Evolutionary conservation across 2,888 invertebrate genomes (phyloP).

Genomic region (Melinaea marsaeus): DNA sequence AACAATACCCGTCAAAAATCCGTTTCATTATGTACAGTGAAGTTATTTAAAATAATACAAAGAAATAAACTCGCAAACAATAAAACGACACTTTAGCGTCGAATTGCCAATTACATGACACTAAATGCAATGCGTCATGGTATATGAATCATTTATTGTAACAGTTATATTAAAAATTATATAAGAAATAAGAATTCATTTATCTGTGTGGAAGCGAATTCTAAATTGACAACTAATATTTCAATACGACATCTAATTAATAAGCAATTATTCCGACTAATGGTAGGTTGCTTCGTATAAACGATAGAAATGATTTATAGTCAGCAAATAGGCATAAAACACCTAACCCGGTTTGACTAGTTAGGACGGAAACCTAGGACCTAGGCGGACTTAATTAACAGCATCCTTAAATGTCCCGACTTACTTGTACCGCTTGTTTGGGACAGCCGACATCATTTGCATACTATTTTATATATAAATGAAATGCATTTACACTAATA

Average conservation of each 20-base stretch:
- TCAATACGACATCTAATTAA: constrained; percentile 12
- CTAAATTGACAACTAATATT: constrained; percentile 7
- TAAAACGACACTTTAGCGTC: too few species aligned
- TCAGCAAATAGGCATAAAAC: constrained; percentile 27
- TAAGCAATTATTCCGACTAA: constrained; percentile 13
- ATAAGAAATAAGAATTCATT: too few species aligned
- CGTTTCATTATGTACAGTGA: too few species aligned
- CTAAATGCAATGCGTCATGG: too few species aligned
- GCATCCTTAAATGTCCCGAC: constrained; percentile 60
- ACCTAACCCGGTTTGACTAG: constrained; percentile 48
- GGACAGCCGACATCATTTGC: constrained; percentile 33
- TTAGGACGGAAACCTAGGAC: constrained; percentile 71
- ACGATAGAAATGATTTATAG: constrained; percentile 30
- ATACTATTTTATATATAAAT: not conserved
- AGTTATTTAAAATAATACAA: too few species aligned
- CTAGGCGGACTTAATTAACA: constrained; percentile 66
- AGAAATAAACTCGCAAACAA: too few species aligned
- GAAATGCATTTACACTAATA: not conserved
- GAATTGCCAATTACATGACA: too few species aligned
- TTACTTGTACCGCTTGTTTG: constrained; percentile 35
- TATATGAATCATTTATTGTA: too few species aligned
- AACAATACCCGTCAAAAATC: too few species aligned
- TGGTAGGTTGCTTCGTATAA: constrained; percentile 19
- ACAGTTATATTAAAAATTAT: not conserved
- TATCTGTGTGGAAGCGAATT: not conserved